Percentiles rank a stretch among this genome's conserved stretches.
Evolutionary conservation across 2,888 invertebrate genomes (phyloP).

Genomic region (Cephus pygmeus): DNA sequence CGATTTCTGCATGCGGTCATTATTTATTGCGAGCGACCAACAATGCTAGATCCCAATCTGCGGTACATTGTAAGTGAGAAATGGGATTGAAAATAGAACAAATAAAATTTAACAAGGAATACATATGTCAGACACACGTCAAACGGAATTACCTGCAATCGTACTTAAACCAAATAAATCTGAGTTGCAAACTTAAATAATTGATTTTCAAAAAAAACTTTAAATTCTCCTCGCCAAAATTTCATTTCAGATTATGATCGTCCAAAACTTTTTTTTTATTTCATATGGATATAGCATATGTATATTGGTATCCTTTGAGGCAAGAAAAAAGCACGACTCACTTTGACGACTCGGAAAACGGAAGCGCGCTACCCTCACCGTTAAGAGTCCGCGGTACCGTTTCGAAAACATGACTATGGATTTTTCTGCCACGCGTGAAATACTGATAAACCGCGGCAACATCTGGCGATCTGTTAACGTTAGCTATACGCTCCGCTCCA

Average conservation of each 20-base stretch:
- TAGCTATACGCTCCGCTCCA: conserved; percentile 30
- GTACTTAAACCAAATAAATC: neutral
- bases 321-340: neutral
- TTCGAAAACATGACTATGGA: conserved; percentile 37
- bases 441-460: conserved; percentile 52
- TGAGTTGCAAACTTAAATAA: too few relatives aligned
- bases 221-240: too few relatives aligned
- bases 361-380: neutral
- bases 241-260: too few relatives aligned
- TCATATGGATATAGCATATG: too few relatives aligned
- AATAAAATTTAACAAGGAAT: neutral
- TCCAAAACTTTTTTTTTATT: too few relatives aligned
- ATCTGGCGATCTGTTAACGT: conserved; percentile 63
- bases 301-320: neutral
- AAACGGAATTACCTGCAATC: neutral
- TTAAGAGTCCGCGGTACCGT: conserved; percentile 10
- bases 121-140: neutral
- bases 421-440: conserved; percentile 54
- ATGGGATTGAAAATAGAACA: neutral
- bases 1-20: neutral
- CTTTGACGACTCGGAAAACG: neutral
- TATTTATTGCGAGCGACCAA: neutral
- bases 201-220: too few relatives aligned
- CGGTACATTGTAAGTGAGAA: neutral
- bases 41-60: neutral